A percentile compares a stretch with the other conserved stretches of the same genome.
Conservation (phyloP, 2,797 vertebrate species). For the Sarcoramphus papa region DNA sequence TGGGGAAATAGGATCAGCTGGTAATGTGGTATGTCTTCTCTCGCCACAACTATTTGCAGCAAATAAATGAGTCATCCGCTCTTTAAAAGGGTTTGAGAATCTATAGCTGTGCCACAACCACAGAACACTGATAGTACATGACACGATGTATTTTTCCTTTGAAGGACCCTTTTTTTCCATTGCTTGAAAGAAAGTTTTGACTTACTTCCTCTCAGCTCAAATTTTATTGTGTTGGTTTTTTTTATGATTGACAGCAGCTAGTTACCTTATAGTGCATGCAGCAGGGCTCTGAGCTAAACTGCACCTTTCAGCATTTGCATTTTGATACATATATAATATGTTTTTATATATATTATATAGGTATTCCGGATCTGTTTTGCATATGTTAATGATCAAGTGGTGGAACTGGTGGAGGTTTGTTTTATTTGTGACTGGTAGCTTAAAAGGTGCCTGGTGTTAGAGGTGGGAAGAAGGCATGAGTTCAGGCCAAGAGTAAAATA, state of each 20-base stretch:
- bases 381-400: constrained; percentile 56
- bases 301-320: constrained; percentile 59
- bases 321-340: constrained; percentile 71
- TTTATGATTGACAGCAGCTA: constrained; percentile 50
- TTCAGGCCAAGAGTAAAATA: constrained; percentile 60
- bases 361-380: constrained; percentile 63
- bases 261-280: constrained; percentile 48
- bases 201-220: constrained; percentile 45
- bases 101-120: constrained; percentile 47
- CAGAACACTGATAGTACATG: constrained; percentile 45
- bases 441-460: constrained; percentile 56
- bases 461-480: constrained; percentile 47
- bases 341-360: constrained; percentile 65
- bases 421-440: constrained; percentile 50
- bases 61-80: constrained; percentile 65
- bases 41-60: constrained; percentile 68
- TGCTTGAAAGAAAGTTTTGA: constrained; percentile 37
- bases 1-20: constrained; percentile 87
- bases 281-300: constrained; percentile 43
- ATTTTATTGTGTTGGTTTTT: constrained; percentile 10
- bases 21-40: constrained; percentile 83
- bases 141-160: constrained; percentile 4
- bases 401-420: constrained; percentile 61
- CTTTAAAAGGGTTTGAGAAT: constrained; percentile 52
- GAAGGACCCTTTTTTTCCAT: constrained; percentile 31